Conservation (phyloP, 2,888 invertebrate genomes). For the Orthosia gracilis region DNA sequence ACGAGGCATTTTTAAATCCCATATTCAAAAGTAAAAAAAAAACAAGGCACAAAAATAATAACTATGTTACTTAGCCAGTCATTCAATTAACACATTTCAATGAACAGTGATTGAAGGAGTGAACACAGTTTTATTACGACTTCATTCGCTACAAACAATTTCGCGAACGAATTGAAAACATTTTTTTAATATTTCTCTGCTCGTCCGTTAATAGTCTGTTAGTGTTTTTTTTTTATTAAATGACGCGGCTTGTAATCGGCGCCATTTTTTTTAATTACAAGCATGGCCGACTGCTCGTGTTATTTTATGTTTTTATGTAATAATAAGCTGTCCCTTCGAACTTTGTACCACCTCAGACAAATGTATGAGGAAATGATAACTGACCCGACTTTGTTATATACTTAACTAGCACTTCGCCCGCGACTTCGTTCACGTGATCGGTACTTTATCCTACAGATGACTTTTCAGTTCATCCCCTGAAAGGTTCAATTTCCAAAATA, state of each 20-base stretch:
- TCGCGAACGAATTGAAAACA: conserved; percentile 22
- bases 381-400: too few species aligned
- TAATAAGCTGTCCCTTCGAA: too few species aligned
- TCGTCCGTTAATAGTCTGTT: conserved; percentile 9
- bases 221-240: conserved; percentile 11
- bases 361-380: too few species aligned
- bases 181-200: conserved; percentile 29
- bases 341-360: too few species aligned
- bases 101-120: conserved; percentile 27
- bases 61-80: conserved; percentile 11
- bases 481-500: too few species aligned
- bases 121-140: conserved; percentile 37
- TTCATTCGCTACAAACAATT: conserved; percentile 30
- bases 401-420: too few species aligned
- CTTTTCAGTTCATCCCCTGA: too few species aligned
- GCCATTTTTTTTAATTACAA: conserved; percentile 52
- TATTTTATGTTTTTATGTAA: neutral
- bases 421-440: too few species aligned
- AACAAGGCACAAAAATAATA: conserved; percentile 1
- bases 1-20: too few species aligned
- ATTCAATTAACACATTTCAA: conserved; percentile 31
- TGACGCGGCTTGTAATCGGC: conserved; percentile 6
- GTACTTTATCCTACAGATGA: too few species aligned
- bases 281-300: conserved; percentile 29
- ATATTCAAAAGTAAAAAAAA: neutral